These are phyloP conservation scores for Lycophotia porphyrea DNA, from an alignment of 2,888 invertebrate species.

Conservation along the genomic window DNA sequence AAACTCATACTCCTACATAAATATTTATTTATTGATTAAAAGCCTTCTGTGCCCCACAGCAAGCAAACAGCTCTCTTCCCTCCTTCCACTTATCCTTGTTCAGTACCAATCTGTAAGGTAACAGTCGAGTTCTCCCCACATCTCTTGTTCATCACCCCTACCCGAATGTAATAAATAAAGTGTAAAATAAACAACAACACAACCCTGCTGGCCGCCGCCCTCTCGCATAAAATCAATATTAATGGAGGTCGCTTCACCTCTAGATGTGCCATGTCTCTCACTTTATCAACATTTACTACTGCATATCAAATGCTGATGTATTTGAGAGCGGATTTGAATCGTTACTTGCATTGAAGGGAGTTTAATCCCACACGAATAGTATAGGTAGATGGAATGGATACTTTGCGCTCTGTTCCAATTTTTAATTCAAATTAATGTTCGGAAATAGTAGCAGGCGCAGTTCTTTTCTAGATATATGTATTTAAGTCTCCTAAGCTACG, in stretches of 20 bases:
- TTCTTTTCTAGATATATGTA: neutral
- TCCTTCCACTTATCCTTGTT: neutral
- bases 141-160: constrained; percentile 2
- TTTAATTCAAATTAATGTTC: neutral
- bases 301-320: constrained; percentile 56
- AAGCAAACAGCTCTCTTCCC: neutral
- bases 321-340: constrained; percentile 19
- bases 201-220: constrained; percentile 76
- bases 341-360: neutral
- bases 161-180: constrained; percentile 29
- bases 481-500: too few species aligned
- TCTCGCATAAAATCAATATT: constrained; percentile 87
- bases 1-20: neutral
- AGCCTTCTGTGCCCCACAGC: neutral
- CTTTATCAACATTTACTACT: constrained; percentile 61
- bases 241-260: constrained; percentile 77
- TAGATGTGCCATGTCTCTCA: constrained; percentile 60
- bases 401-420: neutral
- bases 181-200: constrained; percentile 55
- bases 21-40: neutral
- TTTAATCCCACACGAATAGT: neutral
- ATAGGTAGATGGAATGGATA: neutral
- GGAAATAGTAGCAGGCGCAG: neutral
- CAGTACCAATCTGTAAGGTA: neutral
- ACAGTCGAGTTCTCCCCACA: neutral